Evolutionary conservation across 30 jellyfish, hydroid and myxozoan genomes (phyloP).

Genomic region (Aurelia aurita): DNA sequence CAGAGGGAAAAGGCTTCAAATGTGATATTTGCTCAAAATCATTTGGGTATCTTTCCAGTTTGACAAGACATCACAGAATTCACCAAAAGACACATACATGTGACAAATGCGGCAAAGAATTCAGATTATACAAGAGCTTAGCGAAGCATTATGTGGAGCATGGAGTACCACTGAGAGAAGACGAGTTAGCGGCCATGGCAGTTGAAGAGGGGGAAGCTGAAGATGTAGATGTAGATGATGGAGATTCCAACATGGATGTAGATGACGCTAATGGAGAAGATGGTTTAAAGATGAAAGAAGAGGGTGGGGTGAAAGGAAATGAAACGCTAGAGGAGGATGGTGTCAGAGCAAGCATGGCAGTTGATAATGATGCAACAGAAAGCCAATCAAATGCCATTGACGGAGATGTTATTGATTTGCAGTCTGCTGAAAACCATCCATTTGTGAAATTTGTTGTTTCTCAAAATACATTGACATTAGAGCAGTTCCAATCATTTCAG

Average conservation of each 20-base stretch:
- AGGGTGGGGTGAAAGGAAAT: neutral
- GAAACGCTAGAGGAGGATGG: conserved; percentile 2
- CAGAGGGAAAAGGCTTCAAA: conserved; percentile 73
- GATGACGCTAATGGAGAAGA: conserved; percentile 33
- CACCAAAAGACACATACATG: conserved; percentile 61
- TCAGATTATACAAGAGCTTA: conserved; percentile 62
- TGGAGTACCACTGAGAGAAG: conserved; percentile 44
- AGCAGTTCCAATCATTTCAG: conserved; percentile 54
- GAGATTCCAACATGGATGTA: neutral
- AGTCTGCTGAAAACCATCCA: conserved; percentile 70
- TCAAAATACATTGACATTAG: conserved; percentile 50
- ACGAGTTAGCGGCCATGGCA: conserved; percentile 42
- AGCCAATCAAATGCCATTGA: conserved; percentile 36
- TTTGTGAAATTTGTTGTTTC: conserved; percentile 72
- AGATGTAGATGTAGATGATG: conserved; percentile 38
- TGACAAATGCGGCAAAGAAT: conserved; percentile 55
- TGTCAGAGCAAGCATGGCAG: conserved; percentile 56
- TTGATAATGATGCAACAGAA: conserved; percentile 1
- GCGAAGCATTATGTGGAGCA: conserved; percentile 68
- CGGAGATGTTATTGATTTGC: conserved; percentile 60
- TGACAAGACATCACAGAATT: conserved; percentile 70
- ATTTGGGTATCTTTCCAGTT: conserved; percentile 80
- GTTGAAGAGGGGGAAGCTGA: conserved; percentile 45
- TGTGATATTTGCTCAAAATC: conserved; percentile 62
- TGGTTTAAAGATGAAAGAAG: neutral